Conservation (phyloP, 2,113 vertebrate genomes). For the Mobula birostris region DNA sequence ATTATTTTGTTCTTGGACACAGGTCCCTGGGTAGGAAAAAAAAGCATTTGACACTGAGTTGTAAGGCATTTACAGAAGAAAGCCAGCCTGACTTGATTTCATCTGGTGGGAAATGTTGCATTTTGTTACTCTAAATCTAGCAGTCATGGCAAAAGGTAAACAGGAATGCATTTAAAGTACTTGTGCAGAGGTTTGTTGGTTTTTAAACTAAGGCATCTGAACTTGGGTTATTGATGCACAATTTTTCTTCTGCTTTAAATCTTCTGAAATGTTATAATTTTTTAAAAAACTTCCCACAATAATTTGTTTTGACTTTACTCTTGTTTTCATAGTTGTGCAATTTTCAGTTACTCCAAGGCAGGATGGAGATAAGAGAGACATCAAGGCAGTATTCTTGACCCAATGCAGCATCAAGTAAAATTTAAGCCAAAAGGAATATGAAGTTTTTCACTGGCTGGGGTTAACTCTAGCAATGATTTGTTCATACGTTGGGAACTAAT, state of each 20-base stretch:
- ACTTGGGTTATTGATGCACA: not conserved
- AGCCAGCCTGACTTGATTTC: constrained; percentile 26
- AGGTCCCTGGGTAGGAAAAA: not conserved
- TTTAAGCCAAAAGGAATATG: no score
- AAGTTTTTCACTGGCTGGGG: no score
- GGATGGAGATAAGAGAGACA: no score
- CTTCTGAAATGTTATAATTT: no score
- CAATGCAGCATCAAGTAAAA: no score
- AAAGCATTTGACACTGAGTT: constrained; percentile 39
- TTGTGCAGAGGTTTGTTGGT: not conserved
- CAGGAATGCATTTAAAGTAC: not conserved
- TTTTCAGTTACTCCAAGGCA: no score
- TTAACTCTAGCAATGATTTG: no score
- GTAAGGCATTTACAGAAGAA: constrained; percentile 40
- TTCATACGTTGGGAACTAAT: no score
- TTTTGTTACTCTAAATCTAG: not conserved
- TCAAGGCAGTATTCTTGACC: no score
- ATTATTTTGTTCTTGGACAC: not conserved
- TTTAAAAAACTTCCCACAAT: no score
- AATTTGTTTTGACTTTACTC: no score
- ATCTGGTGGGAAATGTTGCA: constrained; percentile 31
- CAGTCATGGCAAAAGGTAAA: not conserved
- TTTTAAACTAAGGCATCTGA: not conserved
- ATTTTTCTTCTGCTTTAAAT: not conserved
- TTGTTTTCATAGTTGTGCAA: no score